Percentiles rank a stretch among this genome's conserved stretches.
phyloP scores from a whole-genome alignment of 2,113 vertebrate genomes.

The Cryptoleucopteryx plumbea region DNA sequence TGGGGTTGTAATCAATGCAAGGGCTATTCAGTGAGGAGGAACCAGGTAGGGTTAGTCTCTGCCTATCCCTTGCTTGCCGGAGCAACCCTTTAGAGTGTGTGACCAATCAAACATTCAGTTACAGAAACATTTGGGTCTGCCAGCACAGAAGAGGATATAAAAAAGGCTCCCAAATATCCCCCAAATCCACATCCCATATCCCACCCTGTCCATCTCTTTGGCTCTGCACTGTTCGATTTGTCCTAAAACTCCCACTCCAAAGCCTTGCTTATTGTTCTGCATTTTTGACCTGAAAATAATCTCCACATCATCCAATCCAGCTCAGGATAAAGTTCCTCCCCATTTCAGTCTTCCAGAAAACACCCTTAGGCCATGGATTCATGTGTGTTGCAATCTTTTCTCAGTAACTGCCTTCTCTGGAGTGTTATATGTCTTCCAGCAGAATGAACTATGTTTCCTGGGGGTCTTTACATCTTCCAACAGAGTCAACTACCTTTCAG shows the following conservation, averaged over 20 bases:
- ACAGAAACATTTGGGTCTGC: neutral
- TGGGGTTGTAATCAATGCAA: neutral
- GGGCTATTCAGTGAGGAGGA: neutral
- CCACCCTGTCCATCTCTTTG: neutral
- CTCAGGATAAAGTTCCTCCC: neutral
- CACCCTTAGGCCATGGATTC: neutral
- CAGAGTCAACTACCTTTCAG: neutral
- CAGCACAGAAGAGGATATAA: neutral
- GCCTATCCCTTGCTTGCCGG: neutral
- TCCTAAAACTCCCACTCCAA: neutral
- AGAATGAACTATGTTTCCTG: neutral
- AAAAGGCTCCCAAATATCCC: neutral
- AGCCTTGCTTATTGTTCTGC: neutral
- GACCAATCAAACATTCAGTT: neutral
- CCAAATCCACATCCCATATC: neutral
- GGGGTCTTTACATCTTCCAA: neutral
- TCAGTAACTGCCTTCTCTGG: neutral
- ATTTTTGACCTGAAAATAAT: neutral
- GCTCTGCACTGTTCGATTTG: rapidly evolving
- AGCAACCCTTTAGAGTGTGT: neutral
- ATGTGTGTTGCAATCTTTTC: neutral
- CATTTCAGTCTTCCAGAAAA: neutral
- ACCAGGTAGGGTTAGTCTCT: neutral
- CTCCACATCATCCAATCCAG: rapidly evolving
- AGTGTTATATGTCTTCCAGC: neutral